Percentiles rank a stretch among this genome's conserved stretches.
Conservation (phyloP, 2,888 invertebrate species). For the Cantharis rustica region DNA sequence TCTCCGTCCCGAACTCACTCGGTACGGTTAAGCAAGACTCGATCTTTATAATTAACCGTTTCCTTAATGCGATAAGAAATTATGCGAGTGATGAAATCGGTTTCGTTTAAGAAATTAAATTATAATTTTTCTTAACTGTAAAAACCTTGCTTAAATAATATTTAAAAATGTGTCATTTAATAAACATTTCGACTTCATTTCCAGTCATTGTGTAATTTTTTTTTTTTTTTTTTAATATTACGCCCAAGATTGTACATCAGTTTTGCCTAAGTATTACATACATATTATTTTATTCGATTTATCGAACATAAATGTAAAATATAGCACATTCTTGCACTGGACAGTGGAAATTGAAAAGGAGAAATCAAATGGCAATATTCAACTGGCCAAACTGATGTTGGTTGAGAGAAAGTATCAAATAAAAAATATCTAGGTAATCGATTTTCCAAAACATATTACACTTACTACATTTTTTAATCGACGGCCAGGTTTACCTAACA, state of each 20-base stretch:
- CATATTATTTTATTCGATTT: not conserved
- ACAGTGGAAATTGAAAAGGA: not conserved
- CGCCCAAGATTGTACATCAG: too few species aligned
- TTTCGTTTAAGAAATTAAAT: constrained; percentile 10
- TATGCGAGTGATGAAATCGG: constrained; percentile 20
- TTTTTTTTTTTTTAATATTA: too few species aligned
- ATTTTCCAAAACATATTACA: not conserved
- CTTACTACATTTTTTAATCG: not conserved
- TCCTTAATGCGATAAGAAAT: constrained; percentile 23
- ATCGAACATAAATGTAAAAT: not conserved
- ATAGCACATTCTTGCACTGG: not conserved
- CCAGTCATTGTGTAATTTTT: too few species aligned
- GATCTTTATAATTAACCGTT: constrained; percentile 31
- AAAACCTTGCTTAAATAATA: not conserved
- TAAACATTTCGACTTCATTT: not conserved
- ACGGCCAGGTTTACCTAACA: not conserved
- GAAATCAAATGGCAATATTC: not conserved
- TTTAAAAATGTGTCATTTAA: not conserved
- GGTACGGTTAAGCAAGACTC: constrained; percentile 28
- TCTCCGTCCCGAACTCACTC: constrained; percentile 26
- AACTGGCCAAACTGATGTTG: not conserved
- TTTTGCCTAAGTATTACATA: too few species aligned
- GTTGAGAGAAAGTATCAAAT: not conserved
- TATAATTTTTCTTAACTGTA: constrained; percentile 1
- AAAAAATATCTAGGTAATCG: not conserved